Evolutionary conservation across 2,888 invertebrate genomes (phyloP), one percentile per base, ranked within the genome.

Genomic region (Trilocha varians): DNA sequence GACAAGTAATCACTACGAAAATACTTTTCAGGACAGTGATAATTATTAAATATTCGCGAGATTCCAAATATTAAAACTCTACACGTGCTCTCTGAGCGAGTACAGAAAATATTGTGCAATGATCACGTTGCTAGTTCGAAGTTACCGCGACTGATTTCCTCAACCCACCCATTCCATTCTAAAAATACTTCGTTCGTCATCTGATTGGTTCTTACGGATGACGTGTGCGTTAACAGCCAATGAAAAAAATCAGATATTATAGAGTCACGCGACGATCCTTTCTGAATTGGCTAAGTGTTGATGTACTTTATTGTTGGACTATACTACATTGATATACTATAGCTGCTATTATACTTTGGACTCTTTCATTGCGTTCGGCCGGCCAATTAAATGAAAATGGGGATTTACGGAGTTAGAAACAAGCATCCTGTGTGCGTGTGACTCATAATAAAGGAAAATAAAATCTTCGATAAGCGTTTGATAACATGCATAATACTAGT

Each of bases 21-120:
- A 25, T 1, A 11, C 11, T 11, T 25, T 2, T n/a, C n/a, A n/a
- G 4, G 25, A 9, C 6, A 25, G 11, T 25, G 11, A 6, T 9
- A 11, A 25, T 9, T 25, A 11, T 25, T 2, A 25, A 25, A 25
- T 9, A 11, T 25, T 25, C 25, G 11, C 6, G 18, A 18, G 25
- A 9, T 25, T 25, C 25, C 25, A 25, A 11, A 25, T 9, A 9
- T 25, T 16, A 41, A 43, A 40, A 48, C 48, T 42, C 38, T 38
- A 57, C 46, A 59, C 78, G 73, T 57, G 69, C 70, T 57, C 69
- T 61, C 62, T 49, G 57, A 43, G 53, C 52, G 66, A 68, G 57
- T 57, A 62, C 55, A 54, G 62, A 74, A 82, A 83, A 68, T 71
- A 53, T 84, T 82, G 85, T 83, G 83, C 79, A 84, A 85, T 67